Conservation (phyloP, 2,797 vertebrate species). For the Lepus townsendii region DNA sequence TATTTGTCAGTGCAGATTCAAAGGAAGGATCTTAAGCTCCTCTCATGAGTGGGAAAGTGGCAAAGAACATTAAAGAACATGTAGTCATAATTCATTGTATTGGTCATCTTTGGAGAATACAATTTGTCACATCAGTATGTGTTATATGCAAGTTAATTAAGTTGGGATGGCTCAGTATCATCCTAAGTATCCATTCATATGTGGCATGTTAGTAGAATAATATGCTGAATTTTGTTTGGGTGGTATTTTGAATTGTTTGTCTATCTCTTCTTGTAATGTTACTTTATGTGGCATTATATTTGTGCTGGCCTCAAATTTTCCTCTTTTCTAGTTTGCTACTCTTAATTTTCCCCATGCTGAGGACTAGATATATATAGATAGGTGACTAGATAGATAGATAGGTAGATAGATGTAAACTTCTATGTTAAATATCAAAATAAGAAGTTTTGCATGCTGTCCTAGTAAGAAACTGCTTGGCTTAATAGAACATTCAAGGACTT, state of each 20-base stretch:
- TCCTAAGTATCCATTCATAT: background rate
- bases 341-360: background rate
- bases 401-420: background rate
- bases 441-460: slow-evolving; percentile 37
- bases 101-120: background rate
- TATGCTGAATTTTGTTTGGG: background rate
- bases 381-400: too few species aligned
- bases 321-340: background rate
- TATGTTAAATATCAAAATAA: background rate
- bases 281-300: background rate
- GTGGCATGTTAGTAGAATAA: background rate
- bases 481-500: background rate
- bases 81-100: background rate
- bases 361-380: background rate
- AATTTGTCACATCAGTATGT: background rate
- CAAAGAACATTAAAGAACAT: background rate
- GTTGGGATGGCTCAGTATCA: background rate
- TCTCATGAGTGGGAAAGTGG: background rate
- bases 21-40: background rate
- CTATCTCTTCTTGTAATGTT: background rate
- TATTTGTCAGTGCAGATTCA: background rate
- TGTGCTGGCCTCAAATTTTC: background rate
- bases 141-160: background rate
- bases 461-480: background rate
- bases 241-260: background rate